Evolutionary conservation across 1,140 invertebrate genomes (phyloP).

Genomic region (Pinna nobilis): DNA sequence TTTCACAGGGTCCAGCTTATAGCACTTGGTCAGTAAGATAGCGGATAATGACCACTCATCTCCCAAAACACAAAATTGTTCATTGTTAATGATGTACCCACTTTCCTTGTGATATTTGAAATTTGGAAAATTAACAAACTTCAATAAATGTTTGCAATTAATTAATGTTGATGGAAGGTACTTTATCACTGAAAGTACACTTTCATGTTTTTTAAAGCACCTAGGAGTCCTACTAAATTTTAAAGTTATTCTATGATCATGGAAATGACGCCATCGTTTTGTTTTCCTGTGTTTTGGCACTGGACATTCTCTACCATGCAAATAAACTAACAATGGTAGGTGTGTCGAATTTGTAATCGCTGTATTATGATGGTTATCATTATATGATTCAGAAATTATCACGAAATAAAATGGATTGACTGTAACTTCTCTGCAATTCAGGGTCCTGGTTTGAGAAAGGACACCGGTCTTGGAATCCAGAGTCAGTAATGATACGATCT

Average conservation of each 20-base stretch:
- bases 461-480: too few relatives aligned
- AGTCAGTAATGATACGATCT: too few relatives aligned
- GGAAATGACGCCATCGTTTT: constrained; percentile 8
- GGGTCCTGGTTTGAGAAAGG: too few relatives aligned
- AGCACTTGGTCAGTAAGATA: not conserved
- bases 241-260: constrained; percentile 17
- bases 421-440: too few relatives aligned
- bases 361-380: too few relatives aligned
- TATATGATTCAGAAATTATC: too few relatives aligned
- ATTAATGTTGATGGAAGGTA: not conserved
- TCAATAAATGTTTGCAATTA: constrained; percentile 3
- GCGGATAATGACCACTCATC: not conserved
- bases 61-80: constrained; percentile 4
- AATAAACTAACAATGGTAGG: constrained; percentile 29
- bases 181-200: constrained; percentile 3
- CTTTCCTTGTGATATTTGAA: not conserved
- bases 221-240: too few relatives aligned
- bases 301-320: constrained; percentile 32
- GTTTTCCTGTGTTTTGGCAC: constrained; percentile 30
- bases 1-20: not conserved
- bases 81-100: not conserved
- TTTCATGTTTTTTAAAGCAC: constrained; percentile 30
- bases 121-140: not conserved
- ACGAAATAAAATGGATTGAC: too few relatives aligned
- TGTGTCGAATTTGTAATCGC: constrained; percentile 13